Base-by-base conservation (phyloP, 2,797 vertebrate genomes). In the Mormyrus proboscirostris region DNA sequence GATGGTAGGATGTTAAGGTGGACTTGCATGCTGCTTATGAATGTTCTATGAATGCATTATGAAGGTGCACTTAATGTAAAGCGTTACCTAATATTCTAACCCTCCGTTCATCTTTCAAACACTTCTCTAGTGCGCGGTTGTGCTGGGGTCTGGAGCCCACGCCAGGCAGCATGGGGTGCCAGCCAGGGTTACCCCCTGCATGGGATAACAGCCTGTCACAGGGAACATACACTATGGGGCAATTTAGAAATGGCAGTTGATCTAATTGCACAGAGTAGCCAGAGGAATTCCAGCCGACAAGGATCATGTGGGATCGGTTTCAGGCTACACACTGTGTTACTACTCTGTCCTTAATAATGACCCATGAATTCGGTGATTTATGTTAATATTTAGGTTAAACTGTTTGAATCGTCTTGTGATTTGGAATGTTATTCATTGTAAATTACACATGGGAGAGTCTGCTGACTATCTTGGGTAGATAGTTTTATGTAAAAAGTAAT, bases 361-460 rank as follows among this genome's bases (percentile, higher is more conserved):
- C 14, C 33, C 33, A 33, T 6, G 0, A 6, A 50, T 33, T 29
- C 4, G 4, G 22, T 53, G 83, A n/a, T 53, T 53, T 53, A 14
- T 53, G 51, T 16, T 53, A 53, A 16, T 14, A 16, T 16, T 53
- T 86, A 53, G 44, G 50, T 86, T 86, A 33, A 51, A 85, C 22
- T 50, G 2, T 8, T n/a, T 14, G 1, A 29, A 44, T 4, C 50
- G 14, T 53, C 84, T 53, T 14, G 9, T 16, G 29, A 12, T 25
- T 50, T 50, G 19, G 9, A 51, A 85, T 86, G 25, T 86, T 44
- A 25, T 41, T 44, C 76, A 47, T 82, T 88, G 59, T 25, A 88
- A 90, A 82, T 53, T 22, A 83, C 44, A 62, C n/a, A 65, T 50
- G 55, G 38, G 59, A 88, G n/a, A 62, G 89, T 55, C 49, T 90